Percentiles rank a stretch among this genome's conserved stretches.
phyloP scores from a whole-genome alignment of 1,140 invertebrate species.

The Trachelipus rathkii region DNA sequence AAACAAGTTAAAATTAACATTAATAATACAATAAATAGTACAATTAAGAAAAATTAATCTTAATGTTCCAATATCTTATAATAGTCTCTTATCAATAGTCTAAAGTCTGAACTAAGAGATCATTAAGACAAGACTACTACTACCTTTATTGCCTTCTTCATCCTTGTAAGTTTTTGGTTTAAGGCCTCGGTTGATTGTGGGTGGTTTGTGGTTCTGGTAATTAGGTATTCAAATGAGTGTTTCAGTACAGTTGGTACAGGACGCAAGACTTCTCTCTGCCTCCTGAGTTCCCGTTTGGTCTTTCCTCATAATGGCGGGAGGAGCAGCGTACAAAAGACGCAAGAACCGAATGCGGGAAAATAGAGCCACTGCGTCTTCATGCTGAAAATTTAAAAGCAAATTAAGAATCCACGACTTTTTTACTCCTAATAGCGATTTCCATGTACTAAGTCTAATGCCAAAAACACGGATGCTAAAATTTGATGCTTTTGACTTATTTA shows the following conservation, averaged over 20 bases:
- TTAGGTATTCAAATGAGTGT: conserved; percentile 68
- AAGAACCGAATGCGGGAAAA: conserved; percentile 78
- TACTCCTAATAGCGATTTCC: no score
- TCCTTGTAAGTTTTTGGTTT: conserved; percentile 57
- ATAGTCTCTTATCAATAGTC: not conserved
- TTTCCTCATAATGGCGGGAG: conserved; percentile 63
- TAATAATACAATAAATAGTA: no score
- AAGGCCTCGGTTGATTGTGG: conserved; percentile 69
- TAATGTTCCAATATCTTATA: no score
- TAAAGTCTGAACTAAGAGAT: not conserved
- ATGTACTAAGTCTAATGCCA: no score
- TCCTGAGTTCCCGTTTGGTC: conserved; percentile 58
- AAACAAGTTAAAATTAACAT: no score
- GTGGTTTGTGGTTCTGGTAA: no score
- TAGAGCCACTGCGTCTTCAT: conserved; percentile 58
- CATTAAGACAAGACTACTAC: not conserved
- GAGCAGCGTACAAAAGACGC: conserved; percentile 74
- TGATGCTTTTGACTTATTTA: no score
- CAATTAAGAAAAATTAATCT: no score
- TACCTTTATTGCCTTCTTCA: conserved; percentile 47
- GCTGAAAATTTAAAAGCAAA: conserved; percentile 46
- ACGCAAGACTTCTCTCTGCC: conserved; percentile 64
- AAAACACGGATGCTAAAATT: no score
- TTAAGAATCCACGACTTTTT: no score
- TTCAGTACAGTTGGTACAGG: conserved; percentile 68